Conservation (phyloP, 2,888 invertebrate genomes). For the Morpho achilles region DNA sequence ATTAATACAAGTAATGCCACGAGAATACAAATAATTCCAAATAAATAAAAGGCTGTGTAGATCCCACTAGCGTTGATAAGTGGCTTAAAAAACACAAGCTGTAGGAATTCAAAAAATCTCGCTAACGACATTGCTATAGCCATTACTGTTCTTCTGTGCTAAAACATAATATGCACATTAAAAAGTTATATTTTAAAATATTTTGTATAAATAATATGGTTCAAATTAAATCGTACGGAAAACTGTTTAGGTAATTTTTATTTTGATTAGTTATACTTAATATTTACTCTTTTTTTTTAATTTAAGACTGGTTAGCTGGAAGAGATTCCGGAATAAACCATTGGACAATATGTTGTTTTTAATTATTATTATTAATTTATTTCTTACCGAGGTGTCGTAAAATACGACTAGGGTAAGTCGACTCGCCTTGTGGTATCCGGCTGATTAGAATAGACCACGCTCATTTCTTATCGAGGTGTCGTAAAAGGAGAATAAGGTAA, state of each 20-base stretch:
- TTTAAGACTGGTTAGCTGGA: no score
- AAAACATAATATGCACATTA: slow-evolving; percentile 28
- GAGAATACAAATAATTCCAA: slow-evolving; percentile 45
- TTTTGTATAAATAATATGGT: no score
- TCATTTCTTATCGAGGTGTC: no score
- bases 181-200: background rate
- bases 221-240: no score
- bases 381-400: no score
- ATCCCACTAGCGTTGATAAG: slow-evolving; percentile 47
- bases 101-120: slow-evolving; percentile 45
- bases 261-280: background rate
- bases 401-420: no score
- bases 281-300: background rate
- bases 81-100: slow-evolving; percentile 59
- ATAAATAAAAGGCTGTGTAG: slow-evolving; percentile 54
- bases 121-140: slow-evolving; percentile 51
- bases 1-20: slow-evolving; percentile 45
- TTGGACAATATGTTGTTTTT: no score
- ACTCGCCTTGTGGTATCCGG: no score
- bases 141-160: slow-evolving; percentile 62
- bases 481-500: no score
- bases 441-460: no score
- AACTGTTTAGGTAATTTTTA: background rate
- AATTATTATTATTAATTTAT: no score
- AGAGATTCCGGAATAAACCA: no score